Conservation (phyloP, 2,797 vertebrate species). For the Hapalemur alaotrensis region DNA sequence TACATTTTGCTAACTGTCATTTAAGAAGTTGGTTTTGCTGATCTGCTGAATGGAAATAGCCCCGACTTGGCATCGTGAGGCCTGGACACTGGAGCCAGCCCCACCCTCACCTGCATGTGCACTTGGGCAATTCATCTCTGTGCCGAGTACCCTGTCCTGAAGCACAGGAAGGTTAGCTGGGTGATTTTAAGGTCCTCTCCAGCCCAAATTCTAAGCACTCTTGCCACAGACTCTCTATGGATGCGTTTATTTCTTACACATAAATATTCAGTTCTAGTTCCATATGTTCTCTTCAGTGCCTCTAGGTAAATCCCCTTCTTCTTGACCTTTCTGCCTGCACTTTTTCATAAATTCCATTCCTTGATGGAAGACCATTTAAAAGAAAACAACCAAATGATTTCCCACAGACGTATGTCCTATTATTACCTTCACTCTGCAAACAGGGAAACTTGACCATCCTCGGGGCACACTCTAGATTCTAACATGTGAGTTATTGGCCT, state of each 20-base stretch:
- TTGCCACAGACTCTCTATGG: background rate
- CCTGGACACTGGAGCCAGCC: no score
- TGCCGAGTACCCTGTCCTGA: background rate
- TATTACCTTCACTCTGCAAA: background rate
- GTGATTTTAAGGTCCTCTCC: background rate
- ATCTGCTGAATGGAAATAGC: background rate
- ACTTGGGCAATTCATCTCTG: background rate
- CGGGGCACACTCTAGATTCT: background rate
- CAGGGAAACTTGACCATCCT: background rate
- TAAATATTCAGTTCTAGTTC: background rate
- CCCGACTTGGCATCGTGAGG: background rate
- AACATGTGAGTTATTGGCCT: background rate
- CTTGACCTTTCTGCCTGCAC: background rate
- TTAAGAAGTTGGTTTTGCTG: background rate
- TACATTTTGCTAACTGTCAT: background rate
- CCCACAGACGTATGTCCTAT: background rate
- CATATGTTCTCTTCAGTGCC: background rate
- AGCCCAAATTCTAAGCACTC: background rate
- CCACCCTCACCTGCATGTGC: fast-evolving
- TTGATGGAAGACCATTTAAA: background rate
- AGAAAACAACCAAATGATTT: background rate
- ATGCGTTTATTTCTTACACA: background rate
- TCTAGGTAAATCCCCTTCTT: background rate
- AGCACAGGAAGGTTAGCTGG: background rate
- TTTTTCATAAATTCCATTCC: background rate